phyloP scores from a whole-genome alignment of 1,140 invertebrate species.

The Oryctes rhinoceros region DNA sequence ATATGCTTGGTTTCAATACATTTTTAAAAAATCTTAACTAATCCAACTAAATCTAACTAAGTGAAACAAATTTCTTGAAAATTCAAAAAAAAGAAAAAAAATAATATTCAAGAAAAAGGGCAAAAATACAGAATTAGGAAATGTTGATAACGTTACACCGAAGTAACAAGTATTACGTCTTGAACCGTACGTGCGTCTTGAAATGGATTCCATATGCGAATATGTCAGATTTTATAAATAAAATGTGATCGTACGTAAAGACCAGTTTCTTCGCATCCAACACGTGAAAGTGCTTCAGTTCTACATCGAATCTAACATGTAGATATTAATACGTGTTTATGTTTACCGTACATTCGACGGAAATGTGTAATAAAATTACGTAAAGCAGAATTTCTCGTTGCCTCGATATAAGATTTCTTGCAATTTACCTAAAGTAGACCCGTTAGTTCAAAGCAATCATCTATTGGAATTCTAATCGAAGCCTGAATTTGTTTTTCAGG shows the following conservation, averaged over 20 bases:
- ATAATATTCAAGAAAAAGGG: too few species aligned
- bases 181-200: background rate
- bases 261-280: background rate
- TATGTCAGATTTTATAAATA: background rate
- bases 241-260: background rate
- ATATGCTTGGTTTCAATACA: too few species aligned
- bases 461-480: background rate
- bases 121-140: too few species aligned
- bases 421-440: background rate
- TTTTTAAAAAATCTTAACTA: too few species aligned
- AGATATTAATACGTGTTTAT: background rate
- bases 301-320: background rate
- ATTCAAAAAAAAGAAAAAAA: too few species aligned
- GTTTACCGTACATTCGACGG: background rate
- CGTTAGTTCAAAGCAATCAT: background rate
- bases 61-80: too few species aligned
- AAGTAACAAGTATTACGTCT: too few species aligned
- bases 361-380: slow-evolving; percentile 6
- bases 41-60: too few species aligned
- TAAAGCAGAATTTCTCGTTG: background rate
- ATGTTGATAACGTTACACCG: too few species aligned
- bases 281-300: background rate
- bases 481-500: background rate
- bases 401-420: background rate
- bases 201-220: background rate